Conservation (phyloP, 2,113 vertebrate genomes). For the Tupaia tana region DNA sequence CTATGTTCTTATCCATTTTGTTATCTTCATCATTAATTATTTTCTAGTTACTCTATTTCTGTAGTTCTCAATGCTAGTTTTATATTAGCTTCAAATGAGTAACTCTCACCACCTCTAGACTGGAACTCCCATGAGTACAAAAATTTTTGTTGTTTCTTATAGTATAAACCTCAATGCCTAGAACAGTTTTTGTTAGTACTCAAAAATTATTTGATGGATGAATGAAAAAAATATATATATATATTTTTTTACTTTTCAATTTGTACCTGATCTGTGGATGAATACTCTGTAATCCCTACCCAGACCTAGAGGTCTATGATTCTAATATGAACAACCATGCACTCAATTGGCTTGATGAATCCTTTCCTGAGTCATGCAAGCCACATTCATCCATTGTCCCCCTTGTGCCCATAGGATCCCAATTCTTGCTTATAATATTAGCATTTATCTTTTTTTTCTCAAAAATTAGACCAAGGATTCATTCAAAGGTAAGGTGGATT, state of each 20-base stretch:
- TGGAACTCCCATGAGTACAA: background rate
- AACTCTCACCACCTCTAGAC: background rate
- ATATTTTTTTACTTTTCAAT: background rate
- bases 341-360: background rate
- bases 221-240: too few species aligned
- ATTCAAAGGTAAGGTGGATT: background rate
- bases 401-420: background rate
- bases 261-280: background rate
- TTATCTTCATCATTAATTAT: background rate
- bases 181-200: background rate
- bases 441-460: background rate
- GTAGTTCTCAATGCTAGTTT: background rate
- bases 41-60: constrained; percentile 12
- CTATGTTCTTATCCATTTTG: background rate
- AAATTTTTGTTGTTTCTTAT: background rate
- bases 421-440: background rate
- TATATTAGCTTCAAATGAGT: background rate
- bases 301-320: background rate
- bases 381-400: background rate
- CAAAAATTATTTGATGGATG: background rate
- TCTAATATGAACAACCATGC: background rate
- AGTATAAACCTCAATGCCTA: background rate
- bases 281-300: background rate
- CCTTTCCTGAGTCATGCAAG: background rate
- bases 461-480: background rate